Percentiles rank a stretch among this genome's conserved stretches.
Evolutionary conservation across 30 jellyfish, hydroid and myxozoan genomes (phyloP).

Genomic region (Sanderia malayensis): DNA sequence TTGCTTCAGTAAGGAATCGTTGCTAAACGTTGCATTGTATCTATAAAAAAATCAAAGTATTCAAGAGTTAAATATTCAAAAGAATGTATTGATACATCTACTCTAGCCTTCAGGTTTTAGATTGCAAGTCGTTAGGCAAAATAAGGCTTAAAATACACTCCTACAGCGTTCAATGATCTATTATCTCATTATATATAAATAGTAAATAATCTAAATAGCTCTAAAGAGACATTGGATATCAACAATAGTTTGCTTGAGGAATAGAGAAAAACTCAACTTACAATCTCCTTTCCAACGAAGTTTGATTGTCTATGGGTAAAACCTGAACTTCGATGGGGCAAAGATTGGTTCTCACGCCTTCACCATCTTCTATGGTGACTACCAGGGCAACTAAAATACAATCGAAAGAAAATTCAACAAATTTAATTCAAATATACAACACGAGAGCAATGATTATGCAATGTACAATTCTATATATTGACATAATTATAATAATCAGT

Average conservation of each 20-base stretch:
- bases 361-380: slow-evolving; percentile 27
- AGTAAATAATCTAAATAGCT: no score
- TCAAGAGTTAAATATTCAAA: no score
- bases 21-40: slow-evolving; percentile 14
- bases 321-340: slow-evolving; percentile 46
- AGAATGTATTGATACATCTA: no score
- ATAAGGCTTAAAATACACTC: no score
- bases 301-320: slow-evolving; percentile 12
- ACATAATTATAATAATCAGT: no score
- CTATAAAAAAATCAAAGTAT: background rate
- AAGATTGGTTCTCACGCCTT: slow-evolving; percentile 30
- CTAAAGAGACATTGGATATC: background rate
- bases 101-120: no score
- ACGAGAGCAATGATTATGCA: background rate
- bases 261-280: slow-evolving; percentile 6
- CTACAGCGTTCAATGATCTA: no score
- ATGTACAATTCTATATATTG: background rate
- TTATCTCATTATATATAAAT: no score
- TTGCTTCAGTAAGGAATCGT: slow-evolving; percentile 10
- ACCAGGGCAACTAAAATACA: slow-evolving; percentile 33
- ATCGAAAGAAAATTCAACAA: background rate
- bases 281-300: slow-evolving; percentile 32
- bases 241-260: background rate
- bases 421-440: no score
- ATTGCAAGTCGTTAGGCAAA: no score